Base-by-base conservation (phyloP, 2,113 vertebrate genomes). In the Colius striatus region DNA sequence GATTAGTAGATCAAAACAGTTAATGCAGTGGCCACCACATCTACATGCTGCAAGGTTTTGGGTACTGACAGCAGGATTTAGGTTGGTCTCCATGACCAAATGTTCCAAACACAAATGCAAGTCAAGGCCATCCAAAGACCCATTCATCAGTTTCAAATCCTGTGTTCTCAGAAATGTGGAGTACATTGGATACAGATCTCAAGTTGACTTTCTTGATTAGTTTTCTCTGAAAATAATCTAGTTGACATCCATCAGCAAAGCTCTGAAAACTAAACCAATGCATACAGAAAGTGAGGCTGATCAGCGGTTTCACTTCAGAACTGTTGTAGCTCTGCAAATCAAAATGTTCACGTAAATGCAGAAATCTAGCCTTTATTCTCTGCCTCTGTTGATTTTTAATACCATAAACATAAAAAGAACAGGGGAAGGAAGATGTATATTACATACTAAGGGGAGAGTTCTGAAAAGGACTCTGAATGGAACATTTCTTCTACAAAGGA, bases 251-350 rank as follows among this genome's bases (percentile, higher is more conserved):
- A 81, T 13, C 34, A 77, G 36, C 47, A 32, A 13, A 75, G 27
- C 55, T 86, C 57, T 74, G 43, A 71, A 84, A 63, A 67, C 25
- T 47, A 71, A 87, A 71, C 32, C 11, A 67, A 13, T 29, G 15
- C n/a, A 38, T 3, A 4, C 1, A 2, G 17, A 2, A 0, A 75
- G 6, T 32, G 30, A 77, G 6, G 5, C 30, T 30, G 9, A 67
- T 55, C 55, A n/a, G 22, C 12, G 3, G 8, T 32, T 81, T 87
- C 41, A 18, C 25, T 86, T 85, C 71, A 89, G 26, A 85, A 36
- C 19, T 67, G 5, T 32, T 51, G 34, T 47, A 54, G 51, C 12
- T 5, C 27, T 84, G 32, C 55, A 89, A 92, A 82, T 4, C 9
- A 87, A 87, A 94, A 82, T 15, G 25, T 23, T 72, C 34, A 84